phyloP scores from a whole-genome alignment of 2,888 invertebrate species.

The Zonitis immaculata region DNA sequence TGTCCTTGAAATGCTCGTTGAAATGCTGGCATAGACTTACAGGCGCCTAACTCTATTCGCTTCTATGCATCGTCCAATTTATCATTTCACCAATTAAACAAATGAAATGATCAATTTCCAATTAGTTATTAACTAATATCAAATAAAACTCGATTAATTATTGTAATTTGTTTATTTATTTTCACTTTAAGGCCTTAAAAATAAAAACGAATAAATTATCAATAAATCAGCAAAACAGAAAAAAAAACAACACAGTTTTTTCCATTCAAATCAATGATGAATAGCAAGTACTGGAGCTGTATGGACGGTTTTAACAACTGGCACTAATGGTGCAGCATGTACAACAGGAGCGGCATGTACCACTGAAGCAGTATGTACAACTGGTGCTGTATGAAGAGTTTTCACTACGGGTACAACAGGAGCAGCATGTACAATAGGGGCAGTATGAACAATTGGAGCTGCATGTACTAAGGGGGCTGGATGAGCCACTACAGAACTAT shows the following conservation, averaged over 20 bases:
- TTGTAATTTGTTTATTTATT: conserved; percentile 12
- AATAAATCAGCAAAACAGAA: too few relatives aligned
- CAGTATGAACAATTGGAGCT: conserved; percentile 36
- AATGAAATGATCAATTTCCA: too few relatives aligned
- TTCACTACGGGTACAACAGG: conserved; percentile 35
- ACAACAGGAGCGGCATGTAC: conserved; percentile 28
- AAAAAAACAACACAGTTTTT: conserved; percentile 5
- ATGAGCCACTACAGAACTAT: conserved; percentile 23
- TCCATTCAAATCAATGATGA: too few relatives aligned
- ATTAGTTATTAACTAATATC: too few relatives aligned
- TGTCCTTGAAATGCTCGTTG: background rate
- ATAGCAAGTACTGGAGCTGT: conserved; percentile 27
- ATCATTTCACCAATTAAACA: too few relatives aligned
- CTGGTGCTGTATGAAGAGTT: too few relatives aligned
- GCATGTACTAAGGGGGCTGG: conserved; percentile 39
- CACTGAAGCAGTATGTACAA: too few relatives aligned
- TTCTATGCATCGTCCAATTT: background rate
- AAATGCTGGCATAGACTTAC: background rate
- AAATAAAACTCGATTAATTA: too few relatives aligned
- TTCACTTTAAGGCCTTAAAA: conserved; percentile 12
- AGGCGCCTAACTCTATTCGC: background rate
- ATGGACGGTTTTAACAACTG: conserved; percentile 1
- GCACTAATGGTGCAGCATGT: conserved; percentile 26
- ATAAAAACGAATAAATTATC: conserved; percentile 4
- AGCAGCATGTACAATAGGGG: conserved; percentile 23